Percentiles rank a stretch among this genome's conserved stretches.
Evolutionary conservation across 2,113 vertebrate species (phyloP).

Genomic region (Tychaedon coryphoeus): DNA sequence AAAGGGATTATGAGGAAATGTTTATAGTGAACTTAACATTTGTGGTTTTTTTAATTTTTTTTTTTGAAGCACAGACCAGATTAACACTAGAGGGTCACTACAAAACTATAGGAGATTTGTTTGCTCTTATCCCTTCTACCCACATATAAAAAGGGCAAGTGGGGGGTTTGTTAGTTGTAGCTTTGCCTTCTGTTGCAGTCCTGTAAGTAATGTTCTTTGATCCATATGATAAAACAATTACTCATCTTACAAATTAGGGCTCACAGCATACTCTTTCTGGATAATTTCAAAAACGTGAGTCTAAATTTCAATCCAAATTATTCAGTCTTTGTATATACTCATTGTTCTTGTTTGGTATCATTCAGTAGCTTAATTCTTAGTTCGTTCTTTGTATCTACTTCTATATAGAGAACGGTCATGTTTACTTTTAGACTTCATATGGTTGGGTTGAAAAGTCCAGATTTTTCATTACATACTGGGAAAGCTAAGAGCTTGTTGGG

Average conservation of each 20-base stretch:
- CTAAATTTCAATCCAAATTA: background rate
- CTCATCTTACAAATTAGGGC: background rate
- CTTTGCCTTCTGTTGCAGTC: background rate
- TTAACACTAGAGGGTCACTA: background rate
- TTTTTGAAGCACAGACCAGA: background rate
- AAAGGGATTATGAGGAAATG: background rate
- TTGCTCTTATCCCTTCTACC: background rate
- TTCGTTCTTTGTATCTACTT: background rate
- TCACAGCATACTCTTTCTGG: background rate
- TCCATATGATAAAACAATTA: background rate
- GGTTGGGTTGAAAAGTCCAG: background rate
- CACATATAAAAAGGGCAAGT: fast-evolving
- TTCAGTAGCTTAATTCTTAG: background rate
- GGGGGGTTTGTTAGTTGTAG: background rate
- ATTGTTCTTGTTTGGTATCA: background rate
- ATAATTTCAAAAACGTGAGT: background rate
- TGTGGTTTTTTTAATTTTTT: background rate
- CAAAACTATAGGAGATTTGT: background rate
- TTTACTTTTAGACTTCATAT: background rate
- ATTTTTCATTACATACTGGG: background rate
- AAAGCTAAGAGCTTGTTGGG: background rate
- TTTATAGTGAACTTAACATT: background rate
- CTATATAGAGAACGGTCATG: background rate
- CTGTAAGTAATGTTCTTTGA: background rate
- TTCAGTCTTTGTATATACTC: background rate